phyloP scores from a whole-genome alignment of 2,113 vertebrate genomes.

The Chamaea fasciata region DNA sequence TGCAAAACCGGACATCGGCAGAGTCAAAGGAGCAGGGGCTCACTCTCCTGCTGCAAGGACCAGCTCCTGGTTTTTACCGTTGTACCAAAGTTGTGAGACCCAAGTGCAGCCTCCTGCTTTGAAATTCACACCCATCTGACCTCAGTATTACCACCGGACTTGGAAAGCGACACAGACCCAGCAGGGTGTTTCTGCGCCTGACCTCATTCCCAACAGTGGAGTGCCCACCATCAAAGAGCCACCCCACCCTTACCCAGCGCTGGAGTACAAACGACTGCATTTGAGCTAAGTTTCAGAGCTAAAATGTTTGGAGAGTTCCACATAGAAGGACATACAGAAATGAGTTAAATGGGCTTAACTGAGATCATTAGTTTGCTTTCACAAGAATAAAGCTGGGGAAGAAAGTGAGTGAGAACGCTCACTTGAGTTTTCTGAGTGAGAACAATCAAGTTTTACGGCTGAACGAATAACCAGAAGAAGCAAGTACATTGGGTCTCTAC shows the following conservation, averaged over 20 bases:
- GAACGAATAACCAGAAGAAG: not conserved
- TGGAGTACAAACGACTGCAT: rapidly evolving
- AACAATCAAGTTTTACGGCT: not conserved
- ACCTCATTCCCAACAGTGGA: not conserved
- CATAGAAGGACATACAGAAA: not conserved
- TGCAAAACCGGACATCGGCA: not conserved
- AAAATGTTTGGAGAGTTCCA: not conserved
- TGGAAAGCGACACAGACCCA: not conserved
- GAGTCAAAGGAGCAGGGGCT: not conserved
- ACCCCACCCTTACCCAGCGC: not conserved
- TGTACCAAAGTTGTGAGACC: not conserved
- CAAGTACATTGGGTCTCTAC: not conserved
- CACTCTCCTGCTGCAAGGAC: not conserved
- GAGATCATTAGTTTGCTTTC: not conserved
- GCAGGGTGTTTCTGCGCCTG: not conserved
- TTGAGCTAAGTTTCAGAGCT: not conserved
- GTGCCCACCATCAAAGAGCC: not conserved
- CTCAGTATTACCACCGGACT: not conserved
- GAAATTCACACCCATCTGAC: not conserved
- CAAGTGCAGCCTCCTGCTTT: not conserved
- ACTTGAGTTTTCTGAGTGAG: not conserved
- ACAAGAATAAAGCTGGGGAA: not conserved
- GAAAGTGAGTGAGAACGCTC: not conserved
- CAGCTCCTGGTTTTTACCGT: not conserved
- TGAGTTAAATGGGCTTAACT: not conserved